Conservation (phyloP, 2,797 vertebrate genomes). For the Trachops cirrhosus region DNA sequence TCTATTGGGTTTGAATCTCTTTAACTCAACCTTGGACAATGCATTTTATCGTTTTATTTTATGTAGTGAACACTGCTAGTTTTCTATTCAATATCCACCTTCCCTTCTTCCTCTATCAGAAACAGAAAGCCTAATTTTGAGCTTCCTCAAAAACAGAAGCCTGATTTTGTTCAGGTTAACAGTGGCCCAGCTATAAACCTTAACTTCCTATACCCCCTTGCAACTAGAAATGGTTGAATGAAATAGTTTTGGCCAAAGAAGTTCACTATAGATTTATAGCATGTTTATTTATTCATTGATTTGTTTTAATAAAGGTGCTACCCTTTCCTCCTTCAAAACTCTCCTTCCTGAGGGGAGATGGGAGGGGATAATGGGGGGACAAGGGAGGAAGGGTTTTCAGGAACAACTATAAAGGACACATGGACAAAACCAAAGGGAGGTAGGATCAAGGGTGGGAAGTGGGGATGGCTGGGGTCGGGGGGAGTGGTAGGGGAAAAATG, state of each 20-base stretch:
- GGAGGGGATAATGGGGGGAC: too few relatives aligned
- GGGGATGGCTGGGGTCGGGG: too few relatives aligned
- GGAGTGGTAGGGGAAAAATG: too few relatives aligned
- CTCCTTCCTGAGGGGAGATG: background rate
- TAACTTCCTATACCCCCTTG: background rate
- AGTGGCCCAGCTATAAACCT: background rate
- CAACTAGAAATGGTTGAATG: background rate
- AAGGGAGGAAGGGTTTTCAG: too few relatives aligned
- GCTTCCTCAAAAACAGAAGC: too few relatives aligned
- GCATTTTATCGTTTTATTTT: background rate
- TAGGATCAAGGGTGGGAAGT: too few relatives aligned
- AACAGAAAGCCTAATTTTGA: too few relatives aligned
- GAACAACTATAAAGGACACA: too few relatives aligned
- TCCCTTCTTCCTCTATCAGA: background rate
- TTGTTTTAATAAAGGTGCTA: background rate
- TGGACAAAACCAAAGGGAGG: too few relatives aligned
- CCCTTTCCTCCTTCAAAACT: background rate
- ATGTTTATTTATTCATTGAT: background rate
- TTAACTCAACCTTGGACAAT: background rate
- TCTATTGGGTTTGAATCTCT: background rate
- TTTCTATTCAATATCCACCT: background rate
- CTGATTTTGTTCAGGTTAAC: background rate
- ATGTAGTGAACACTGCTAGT: background rate
- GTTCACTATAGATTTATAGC: background rate
- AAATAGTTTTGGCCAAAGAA: background rate